Base-by-base conservation (phyloP, 92 coral and sea anemone genomes). In the Palythoa grandiflora region DNA sequence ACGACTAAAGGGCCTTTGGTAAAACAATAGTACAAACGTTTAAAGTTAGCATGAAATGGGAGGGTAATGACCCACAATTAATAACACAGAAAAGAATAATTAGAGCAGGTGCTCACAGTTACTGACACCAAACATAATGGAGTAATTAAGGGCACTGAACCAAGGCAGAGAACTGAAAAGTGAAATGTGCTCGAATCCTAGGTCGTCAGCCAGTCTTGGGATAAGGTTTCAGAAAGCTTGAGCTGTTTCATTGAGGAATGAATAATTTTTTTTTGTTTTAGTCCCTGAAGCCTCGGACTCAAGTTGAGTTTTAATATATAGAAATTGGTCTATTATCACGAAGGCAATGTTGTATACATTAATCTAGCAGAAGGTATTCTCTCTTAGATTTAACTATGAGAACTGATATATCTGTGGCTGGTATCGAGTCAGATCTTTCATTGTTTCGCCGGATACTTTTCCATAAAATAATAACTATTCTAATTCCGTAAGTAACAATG, bases 311-410 rank as follows among this genome's bases (percentile, higher is more conserved):
- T 28, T 28, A 28, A 28, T 28, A 28, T 28, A 28, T 28, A 28
- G 28, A 28, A 28, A 28, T 28, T 28, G 28, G 28, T 28, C 28
- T 28, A 28, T 28, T 65, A 88, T 36, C 11, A 75, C 5, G 81
- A 88, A 80, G 87, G 91, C 15, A 88, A 88, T 68, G 51, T 17
- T 53, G 91, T 88, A 13, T 80, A 71, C 48, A 70, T 88, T 35
- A 72, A 38, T 10, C 35, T 6, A 50, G 80, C 16, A 40, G 68
- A 36, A 51, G 70, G 52, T 68, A 79, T 73, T 87, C 86, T 51
- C 87, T 76, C 47, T 83, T 88, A 14, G 50, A 6, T 51, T 2
- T 88, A 20, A 68, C 78, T 39, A n/a, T 16, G 28, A 65, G 80
- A 73, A 68, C 28, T 28, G 28, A 68, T 39, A 12, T 83, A 16